Evolutionary conservation across 2,113 vertebrate genomes (phyloP), one percentile per base, ranked within the genome.

Genomic region (Coracopsis vasa): DNA sequence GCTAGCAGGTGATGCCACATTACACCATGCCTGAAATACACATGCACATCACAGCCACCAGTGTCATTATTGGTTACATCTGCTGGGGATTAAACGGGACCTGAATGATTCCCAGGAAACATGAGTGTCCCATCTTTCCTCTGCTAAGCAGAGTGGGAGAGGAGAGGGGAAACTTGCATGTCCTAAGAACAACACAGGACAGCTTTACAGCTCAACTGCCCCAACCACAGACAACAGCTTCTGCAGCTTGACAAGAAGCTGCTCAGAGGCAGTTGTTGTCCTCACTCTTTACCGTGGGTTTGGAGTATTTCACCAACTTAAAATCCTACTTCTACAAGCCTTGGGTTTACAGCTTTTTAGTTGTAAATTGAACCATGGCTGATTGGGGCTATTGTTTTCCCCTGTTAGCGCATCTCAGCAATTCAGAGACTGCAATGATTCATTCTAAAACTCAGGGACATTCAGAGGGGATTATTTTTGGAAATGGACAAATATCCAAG

Each of bases 381-480:
- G 88, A 93, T 64, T 67, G 6, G 64, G 72, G 35, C 86, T 85
- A 89, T 81, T 94, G 83, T 95, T 94, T 92, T 81, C 56, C 51
- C 24, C 27, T 88, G 45, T 75, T 86, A 83, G 64, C 16, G 23
- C 27, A 58, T 93, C 64, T 71, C 75, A 31, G 54, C 88, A 82
- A 94, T 95, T 88, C 71, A 94, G 62, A 65, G 20, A 48, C 73
- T 80, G 56, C 90, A 92, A 94, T 70, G 7, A 94, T 66, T 79
- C 6, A 86, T 77, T 70, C 85, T 24, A 67, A 73, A 94, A 78
- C 33, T 86, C 29, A 20, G 35, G 60, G 64, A 86, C 17, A n/a
- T 62, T 74, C 50, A 74, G 10, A 67, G 41, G 14, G 5, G n/a
- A 51, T 64, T 96, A 60, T 88, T 94, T 94, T 88, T 86, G 85